phyloP scores from a whole-genome alignment of 2,888 invertebrate genomes.

The Drosophila kuntzei region DNA sequence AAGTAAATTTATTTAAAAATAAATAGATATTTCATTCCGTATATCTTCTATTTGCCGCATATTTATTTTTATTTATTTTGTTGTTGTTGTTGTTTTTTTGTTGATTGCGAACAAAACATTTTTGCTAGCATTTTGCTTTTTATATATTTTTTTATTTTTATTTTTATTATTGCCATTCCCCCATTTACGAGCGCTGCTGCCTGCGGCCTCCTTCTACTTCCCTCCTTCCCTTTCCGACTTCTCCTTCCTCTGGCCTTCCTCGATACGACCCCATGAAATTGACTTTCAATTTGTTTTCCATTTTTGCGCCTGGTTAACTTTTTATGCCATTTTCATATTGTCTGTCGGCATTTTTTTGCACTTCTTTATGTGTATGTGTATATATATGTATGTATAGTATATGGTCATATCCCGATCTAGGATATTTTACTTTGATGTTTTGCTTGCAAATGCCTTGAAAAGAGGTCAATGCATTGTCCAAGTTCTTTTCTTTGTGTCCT shows the following conservation, averaged over 20 bases:
- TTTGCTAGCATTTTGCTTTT: constrained; percentile 22
- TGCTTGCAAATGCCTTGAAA: constrained; percentile 30
- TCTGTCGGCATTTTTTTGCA: constrained; percentile 27
- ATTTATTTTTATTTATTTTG: constrained; percentile 26
- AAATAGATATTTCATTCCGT: constrained; percentile 15
- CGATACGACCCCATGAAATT: constrained; percentile 55
- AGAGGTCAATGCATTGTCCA: constrained; percentile 50
- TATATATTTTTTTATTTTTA: constrained; percentile 2
- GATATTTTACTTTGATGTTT: constrained; percentile 41
- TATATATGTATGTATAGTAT: neutral
- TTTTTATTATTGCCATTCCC: constrained; percentile 35
- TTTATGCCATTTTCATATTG: constrained; percentile 62
- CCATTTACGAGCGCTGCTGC: constrained; percentile 31
- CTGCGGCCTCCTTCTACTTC: neutral
- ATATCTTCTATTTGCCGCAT: constrained; percentile 12
- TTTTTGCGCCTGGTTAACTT: constrained; percentile 64
- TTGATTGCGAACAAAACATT: constrained; percentile 37
- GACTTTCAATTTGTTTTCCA: constrained; percentile 73
- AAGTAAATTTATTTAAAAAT: constrained; percentile 22
- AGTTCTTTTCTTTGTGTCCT: constrained; percentile 31
- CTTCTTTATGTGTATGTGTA: constrained; percentile 14
- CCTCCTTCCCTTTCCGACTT: neutral
- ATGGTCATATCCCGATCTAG: constrained; percentile 4
- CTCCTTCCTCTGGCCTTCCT: neutral
- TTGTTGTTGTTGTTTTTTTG: constrained; percentile 20